Percentiles rank a stretch among this genome's conserved stretches.
These are phyloP conservation scores for Callimico goeldii DNA, from an alignment of 2,797 vertebrate species.

Conservation along the genomic window DNA sequence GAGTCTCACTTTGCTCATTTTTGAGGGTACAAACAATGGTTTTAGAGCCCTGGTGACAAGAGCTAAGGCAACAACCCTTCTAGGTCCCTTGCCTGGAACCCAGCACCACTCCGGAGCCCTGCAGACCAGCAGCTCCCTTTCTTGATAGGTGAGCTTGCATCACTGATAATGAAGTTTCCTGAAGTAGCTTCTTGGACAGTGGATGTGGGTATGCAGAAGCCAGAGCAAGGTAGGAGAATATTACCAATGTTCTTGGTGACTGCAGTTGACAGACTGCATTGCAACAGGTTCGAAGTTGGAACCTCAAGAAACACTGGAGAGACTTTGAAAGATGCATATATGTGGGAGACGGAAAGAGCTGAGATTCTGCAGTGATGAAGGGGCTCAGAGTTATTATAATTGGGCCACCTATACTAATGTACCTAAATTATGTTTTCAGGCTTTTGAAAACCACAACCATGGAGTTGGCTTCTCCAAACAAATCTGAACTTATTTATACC, in stretches of 20 bases:
- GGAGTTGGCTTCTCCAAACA: neutral
- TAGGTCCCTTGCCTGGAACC: neutral
- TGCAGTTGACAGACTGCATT: neutral
- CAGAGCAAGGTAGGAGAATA: neutral
- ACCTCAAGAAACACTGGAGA: neutral
- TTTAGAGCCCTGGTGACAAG: neutral
- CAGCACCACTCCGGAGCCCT: neutral
- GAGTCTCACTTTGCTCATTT: neutral
- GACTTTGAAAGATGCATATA: neutral
- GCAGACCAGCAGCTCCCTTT: neutral
- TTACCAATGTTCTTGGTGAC: neutral
- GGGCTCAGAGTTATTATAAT: neutral
- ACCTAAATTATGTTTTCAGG: neutral
- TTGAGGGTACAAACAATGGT: neutral
- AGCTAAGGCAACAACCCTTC: neutral
- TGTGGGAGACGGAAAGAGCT: neutral
- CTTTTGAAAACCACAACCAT: neutral
- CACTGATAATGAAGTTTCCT: neutral
- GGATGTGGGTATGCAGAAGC: neutral
- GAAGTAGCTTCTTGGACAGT: neutral
- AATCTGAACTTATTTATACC: neutral
- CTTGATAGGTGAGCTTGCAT: neutral
- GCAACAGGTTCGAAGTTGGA: neutral
- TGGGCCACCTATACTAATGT: neutral
- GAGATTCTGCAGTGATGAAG: neutral